Evolutionary conservation across 1,140 invertebrate genomes (phyloP).

Genomic region (Cydia splendana): DNA sequence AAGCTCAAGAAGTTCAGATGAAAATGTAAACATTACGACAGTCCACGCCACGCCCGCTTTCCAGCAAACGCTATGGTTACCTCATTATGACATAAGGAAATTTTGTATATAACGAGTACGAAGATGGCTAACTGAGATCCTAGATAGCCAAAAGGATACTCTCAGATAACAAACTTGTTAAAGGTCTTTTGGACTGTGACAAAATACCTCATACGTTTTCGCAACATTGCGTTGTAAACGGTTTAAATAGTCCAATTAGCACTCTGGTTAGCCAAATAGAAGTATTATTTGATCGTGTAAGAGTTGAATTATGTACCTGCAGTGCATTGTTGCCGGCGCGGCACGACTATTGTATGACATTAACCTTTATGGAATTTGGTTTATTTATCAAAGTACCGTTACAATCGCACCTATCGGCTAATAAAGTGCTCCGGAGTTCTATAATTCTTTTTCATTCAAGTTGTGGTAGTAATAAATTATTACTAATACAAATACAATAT

Average conservation of each 20-base stretch:
- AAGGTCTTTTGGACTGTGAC: no score
- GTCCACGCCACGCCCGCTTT: constrained; percentile 18
- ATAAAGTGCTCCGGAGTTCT: background rate
- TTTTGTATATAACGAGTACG: constrained; percentile 5
- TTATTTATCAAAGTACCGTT: background rate
- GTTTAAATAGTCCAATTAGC: constrained; percentile 5
- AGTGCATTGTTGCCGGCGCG: constrained; percentile 8
- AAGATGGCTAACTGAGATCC: constrained; percentile 16
- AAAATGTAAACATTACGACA: constrained; percentile 27
- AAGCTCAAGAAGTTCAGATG: constrained; percentile 20
- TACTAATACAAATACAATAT: no score
- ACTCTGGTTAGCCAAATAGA: background rate
- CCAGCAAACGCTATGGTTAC: constrained; percentile 9
- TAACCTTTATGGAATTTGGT: constrained; percentile 19
- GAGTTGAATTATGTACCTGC: background rate
- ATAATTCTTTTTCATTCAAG: background rate
- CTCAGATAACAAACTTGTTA: no score
- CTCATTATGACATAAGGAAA: constrained; percentile 23
- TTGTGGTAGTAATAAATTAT: no score
- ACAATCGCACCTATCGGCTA: background rate
- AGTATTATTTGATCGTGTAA: constrained; percentile 4
- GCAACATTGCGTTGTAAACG: constrained; percentile 8
- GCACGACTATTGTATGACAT: background rate
- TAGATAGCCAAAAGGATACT: constrained; percentile 25
- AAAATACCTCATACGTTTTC: background rate